A percentile compares a stretch with the other conserved stretches of the same genome.
These are phyloP conservation scores for Cebus imitator DNA, from an alignment of 2,113 vertebrate genomes.

Conservation along the genomic window DNA sequence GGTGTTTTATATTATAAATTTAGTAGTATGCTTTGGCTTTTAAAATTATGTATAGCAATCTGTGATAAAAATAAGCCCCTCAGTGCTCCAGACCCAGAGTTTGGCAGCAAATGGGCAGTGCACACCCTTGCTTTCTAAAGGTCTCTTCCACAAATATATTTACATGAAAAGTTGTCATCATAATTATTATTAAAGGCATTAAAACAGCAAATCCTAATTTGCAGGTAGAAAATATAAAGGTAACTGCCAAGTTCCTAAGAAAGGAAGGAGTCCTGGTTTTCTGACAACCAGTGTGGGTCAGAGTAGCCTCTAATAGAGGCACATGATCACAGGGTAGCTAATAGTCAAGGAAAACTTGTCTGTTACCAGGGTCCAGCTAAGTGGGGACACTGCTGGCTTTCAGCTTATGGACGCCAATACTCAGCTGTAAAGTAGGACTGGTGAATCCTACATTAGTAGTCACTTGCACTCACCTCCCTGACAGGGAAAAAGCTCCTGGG, in stretches of 20 bases:
- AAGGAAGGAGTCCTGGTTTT: neutral
- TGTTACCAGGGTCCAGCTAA: neutral
- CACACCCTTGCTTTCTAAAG: neutral
- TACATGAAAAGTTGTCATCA: slow-evolving; percentile 5
- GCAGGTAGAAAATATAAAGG: neutral
- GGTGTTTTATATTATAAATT: neutral
- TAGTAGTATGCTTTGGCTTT: neutral
- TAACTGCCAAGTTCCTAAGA: neutral
- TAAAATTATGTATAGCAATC: neutral
- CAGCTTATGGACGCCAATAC: neutral
- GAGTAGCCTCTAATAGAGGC: neutral
- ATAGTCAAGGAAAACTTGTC: neutral
- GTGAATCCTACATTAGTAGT: neutral
- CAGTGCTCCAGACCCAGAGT: neutral
- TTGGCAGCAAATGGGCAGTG: neutral
- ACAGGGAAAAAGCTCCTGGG: neutral
- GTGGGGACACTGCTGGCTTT: neutral
- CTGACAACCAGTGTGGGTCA: neutral
- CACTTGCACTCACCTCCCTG: neutral
- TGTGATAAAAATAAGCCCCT: slow-evolving; percentile 1
- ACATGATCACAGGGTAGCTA: neutral
- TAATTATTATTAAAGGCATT: neutral
- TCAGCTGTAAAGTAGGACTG: neutral
- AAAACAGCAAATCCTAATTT: neutral
- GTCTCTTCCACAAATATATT: slow-evolving; percentile 33